phyloP scores from a whole-genome alignment of 30 jellyfish, hydroid and myxozoan species.

The Aurelia sp. region DNA sequence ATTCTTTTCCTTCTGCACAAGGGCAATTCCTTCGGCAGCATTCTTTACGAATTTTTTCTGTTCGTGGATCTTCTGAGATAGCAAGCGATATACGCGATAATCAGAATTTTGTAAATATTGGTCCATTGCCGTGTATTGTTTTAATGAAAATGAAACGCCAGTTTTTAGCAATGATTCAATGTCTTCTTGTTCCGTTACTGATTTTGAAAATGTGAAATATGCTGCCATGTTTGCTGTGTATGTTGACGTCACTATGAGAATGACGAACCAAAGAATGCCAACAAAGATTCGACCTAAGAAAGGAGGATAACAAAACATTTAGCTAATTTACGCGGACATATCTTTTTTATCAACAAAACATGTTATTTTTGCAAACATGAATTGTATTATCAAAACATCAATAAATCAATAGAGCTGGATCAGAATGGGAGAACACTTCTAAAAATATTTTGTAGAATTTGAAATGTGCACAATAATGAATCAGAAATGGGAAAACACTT shows the following conservation, averaged over 20 bases:
- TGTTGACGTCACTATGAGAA: constrained; percentile 47
- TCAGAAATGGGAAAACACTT: too few species aligned
- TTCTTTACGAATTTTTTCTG: constrained; percentile 30
- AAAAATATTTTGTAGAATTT: too few species aligned
- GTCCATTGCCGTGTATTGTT: constrained; percentile 33
- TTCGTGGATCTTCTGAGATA: constrained; percentile 15
- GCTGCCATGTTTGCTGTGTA: constrained; percentile 69
- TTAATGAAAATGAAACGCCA: constrained; percentile 36
- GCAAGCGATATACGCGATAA: constrained; percentile 18
- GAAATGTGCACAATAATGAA: too few species aligned
- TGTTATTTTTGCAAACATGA: too few species aligned
- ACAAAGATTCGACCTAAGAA: constrained; percentile 38
- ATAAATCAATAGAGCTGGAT: too few species aligned
- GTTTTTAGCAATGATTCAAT: constrained; percentile 35
- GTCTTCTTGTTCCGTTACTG: constrained; percentile 28
- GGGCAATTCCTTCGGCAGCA: constrained; percentile 24
- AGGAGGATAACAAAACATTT: too few species aligned
- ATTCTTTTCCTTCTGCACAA: constrained; percentile 15
- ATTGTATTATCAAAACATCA: too few species aligned
- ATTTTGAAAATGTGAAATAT: constrained; percentile 32
- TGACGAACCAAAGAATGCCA: constrained; percentile 38
- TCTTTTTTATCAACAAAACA: too few species aligned
- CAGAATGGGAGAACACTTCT: too few species aligned
- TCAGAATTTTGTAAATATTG: constrained; percentile 38
- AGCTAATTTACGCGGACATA: too few species aligned